Evolutionary conservation across 2,888 invertebrate genomes (phyloP).

Genomic region (Agrenia bidenticulata): DNA sequence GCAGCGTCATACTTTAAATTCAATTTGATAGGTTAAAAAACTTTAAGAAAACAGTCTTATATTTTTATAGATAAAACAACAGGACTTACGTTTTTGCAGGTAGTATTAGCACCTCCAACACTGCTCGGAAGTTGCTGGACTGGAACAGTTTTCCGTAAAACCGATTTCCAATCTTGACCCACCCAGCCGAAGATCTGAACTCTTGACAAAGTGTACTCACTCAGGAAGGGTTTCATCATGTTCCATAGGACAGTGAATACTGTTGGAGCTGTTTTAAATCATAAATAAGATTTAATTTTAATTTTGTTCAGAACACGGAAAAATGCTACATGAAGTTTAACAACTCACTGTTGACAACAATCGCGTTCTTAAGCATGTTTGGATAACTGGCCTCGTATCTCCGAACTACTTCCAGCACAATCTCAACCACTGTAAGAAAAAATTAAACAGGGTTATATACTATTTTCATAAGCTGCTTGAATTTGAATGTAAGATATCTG

Average conservation of each 20-base stretch:
- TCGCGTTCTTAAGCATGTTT: conserved; percentile 17
- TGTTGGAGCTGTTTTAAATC: conserved; percentile 7
- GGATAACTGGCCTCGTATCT: conserved; percentile 23
- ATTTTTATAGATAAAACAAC: neutral
- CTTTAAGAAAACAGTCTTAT: no score
- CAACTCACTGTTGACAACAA: conserved; percentile 14
- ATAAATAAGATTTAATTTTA: no score
- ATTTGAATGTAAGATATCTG: no score
- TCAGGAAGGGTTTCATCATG: conserved; percentile 16
- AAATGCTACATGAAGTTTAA: neutral
- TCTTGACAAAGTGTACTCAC: conserved; percentile 16
- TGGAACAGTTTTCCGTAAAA: conserved; percentile 6
- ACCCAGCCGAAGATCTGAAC: conserved; percentile 18
- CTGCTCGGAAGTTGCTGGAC: conserved; percentile 14
- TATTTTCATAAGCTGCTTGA: no score
- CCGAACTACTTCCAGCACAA: conserved; percentile 14
- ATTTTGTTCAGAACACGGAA: no score
- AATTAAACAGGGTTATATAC: neutral
- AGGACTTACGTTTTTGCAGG: conserved; percentile 11
- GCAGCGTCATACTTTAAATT: no score
- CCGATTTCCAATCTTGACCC: conserved; percentile 6
- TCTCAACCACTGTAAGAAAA: conserved; percentile 15
- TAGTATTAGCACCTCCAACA: conserved; percentile 16
- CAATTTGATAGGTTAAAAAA: no score
- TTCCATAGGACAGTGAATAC: conserved; percentile 20